Conservation (phyloP, 2,113 vertebrate genomes). For the Ptilorrhoa leucosticta region DNA sequence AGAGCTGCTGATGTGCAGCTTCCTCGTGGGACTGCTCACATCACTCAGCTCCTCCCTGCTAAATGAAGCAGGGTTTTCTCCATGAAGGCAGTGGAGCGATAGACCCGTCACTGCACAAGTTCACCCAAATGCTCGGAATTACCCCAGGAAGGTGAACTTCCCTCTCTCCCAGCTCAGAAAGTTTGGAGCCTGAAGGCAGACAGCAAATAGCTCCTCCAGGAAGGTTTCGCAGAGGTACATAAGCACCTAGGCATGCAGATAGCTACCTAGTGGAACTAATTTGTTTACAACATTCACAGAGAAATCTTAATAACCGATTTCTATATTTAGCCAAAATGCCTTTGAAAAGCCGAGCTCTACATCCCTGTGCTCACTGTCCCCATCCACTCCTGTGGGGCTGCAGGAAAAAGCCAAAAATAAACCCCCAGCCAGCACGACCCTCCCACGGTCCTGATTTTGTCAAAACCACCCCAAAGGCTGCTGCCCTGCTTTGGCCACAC, state of each 20-base stretch:
- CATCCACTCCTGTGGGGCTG: not conserved
- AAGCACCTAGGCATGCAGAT: not conserved
- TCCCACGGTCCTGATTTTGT: not conserved
- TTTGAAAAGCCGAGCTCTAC: not conserved
- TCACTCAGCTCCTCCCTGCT: not conserved
- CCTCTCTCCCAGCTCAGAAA: not conserved
- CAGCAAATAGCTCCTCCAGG: not conserved
- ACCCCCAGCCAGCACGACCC: not conserved
- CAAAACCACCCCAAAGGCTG: not conserved
- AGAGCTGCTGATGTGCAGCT: not conserved
- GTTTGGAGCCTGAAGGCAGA: not conserved
- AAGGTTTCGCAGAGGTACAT: not conserved
- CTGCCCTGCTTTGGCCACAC: not conserved
- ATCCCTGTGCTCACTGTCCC: not conserved
- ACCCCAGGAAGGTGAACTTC: not conserved
- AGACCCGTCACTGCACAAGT: not conserved
- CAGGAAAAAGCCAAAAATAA: not conserved
- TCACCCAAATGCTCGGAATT: not conserved
- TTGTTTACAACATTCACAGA: conserved; percentile 9
- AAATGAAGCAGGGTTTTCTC: not conserved
- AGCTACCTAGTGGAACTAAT: conserved; percentile 29
- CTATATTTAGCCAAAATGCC: not conserved
- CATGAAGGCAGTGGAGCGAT: not conserved
- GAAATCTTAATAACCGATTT: conserved; percentile 1
- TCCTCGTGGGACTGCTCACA: not conserved